A percentile compares a stretch with the other conserved stretches of the same genome.
These are phyloP conservation scores for Phrynocephalus versicolor DNA, from an alignment of 2,113 vertebrate genomes.

Conservation along the genomic window DNA sequence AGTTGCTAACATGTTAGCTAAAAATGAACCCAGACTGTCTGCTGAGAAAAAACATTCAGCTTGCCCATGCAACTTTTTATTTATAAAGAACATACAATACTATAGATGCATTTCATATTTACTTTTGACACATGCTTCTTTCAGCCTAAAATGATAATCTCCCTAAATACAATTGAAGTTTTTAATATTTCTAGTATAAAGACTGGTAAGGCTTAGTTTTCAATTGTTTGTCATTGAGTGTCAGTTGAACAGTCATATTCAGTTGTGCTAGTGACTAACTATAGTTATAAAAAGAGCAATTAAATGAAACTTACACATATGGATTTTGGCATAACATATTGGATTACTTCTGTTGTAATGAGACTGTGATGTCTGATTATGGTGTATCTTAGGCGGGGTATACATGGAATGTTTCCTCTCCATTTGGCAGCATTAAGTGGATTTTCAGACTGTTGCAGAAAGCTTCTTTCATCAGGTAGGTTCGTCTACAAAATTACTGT, in stretches of 20 bases:
- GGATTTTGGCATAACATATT: constrained; percentile 37
- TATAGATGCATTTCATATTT: background rate
- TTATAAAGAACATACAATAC: background rate
- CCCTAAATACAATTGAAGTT: background rate
- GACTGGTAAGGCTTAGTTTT: constrained; percentile 22
- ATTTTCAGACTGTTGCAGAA: constrained; percentile 98
- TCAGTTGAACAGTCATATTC: background rate
- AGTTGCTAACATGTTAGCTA: too few species aligned
- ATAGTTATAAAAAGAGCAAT: constrained; percentile 19
- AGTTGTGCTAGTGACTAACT: constrained; percentile 28
- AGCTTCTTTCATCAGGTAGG: constrained; percentile 94
- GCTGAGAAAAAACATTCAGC: background rate
- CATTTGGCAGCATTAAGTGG: constrained; percentile 98
- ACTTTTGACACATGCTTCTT: background rate
- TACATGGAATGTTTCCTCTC: constrained; percentile 98
- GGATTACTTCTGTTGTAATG: constrained; percentile 61
- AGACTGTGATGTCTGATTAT: constrained; percentile 71
- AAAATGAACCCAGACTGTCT: background rate
- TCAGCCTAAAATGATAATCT: background rate
- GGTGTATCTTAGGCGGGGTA: constrained; percentile 85
- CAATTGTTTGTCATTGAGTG: background rate
- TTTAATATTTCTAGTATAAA: background rate
- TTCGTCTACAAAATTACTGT: background rate
- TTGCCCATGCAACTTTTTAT: background rate
- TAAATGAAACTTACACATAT: constrained; percentile 4